phyloP scores from a whole-genome alignment of 2,113 vertebrate species.

The Atherinomorus stipes region DNA sequence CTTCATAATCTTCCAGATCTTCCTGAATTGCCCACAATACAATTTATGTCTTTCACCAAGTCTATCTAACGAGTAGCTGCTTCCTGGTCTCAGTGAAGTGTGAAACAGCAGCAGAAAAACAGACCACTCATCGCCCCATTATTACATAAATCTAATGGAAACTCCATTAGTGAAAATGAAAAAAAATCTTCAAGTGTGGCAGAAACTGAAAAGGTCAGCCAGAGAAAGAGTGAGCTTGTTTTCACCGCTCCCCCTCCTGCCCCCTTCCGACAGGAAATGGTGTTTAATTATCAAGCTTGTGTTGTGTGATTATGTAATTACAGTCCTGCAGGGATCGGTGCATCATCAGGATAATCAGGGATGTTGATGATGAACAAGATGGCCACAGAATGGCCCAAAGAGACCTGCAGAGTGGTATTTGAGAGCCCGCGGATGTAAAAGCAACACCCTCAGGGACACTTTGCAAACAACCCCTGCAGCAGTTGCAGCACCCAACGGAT shows the following conservation, averaged over 20 bases:
- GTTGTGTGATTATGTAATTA: neutral
- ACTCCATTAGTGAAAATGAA: slow-evolving; percentile 33
- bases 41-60: slow-evolving; percentile 34
- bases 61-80: slow-evolving; percentile 5
- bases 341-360: neutral
- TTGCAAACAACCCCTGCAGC: neutral
- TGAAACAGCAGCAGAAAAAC: slow-evolving; percentile 19
- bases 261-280: neutral
- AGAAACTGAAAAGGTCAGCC: slow-evolving; percentile 22
- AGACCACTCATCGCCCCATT: slow-evolving; percentile 18
- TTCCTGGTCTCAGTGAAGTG: slow-evolving; percentile 27
- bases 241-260: too few relatives aligned
- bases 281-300: neutral
- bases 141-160: slow-evolving; percentile 39
- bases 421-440: neutral
- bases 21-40: slow-evolving; percentile 19
- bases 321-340: neutral
- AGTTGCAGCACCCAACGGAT: neutral
- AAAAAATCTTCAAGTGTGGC: neutral
- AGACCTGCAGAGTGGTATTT: too few relatives aligned
- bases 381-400: too few relatives aligned
- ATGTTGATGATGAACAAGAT: too few relatives aligned
- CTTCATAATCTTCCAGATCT: neutral
- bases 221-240: slow-evolving; percentile 8
- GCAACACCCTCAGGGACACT: neutral